Evolutionary conservation across 2,888 invertebrate species (phyloP), one percentile per base, ranked within the genome.

Genomic region (Trichogramma dendrolimi): DNA sequence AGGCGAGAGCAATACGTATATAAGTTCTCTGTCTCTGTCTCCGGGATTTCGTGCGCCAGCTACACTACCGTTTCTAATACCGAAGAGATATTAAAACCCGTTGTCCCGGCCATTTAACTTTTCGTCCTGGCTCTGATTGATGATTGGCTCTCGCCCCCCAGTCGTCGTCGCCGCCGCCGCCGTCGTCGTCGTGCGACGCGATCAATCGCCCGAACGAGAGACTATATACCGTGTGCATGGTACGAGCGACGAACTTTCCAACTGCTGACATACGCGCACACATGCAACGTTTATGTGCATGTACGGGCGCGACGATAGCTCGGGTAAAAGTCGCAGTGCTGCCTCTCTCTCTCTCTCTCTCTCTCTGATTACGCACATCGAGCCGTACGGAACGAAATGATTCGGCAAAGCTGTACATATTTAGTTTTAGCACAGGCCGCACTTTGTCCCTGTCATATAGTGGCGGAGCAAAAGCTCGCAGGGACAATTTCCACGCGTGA

Each of bases 61-160:
- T 27, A 2, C 27, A 27, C 27, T 27, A 27, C 27, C 27, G 27
- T 27, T 27, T 27, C 27, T 58, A 38, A 40, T 11, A 64, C 60
- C 60, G 50, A 64, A 58, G 72, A 75, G 75, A 79, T 79, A 79
- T 79, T 79, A 79, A 79, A 79, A 76, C 75, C 72, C 76, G 76
- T 78, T 77, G 77, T 76, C 77, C 74, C 75, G 72, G 64, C 72
- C 76, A 76, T 78, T 78, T 77, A 77, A 75, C 77, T 76, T 74
- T 70, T 66, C 67, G 62, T 66, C 61, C 63, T 63, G 66, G 64
- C 65, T 66, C 73, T 78, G 78, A 78, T 78, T 78, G 76, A 78
- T 78, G 78, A 77, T 77, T 77, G 73, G 72, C 70, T 68, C 68
- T 67, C 67, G 66, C 67, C 66, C 58, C 67, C 27, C 3, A 1